A percentile compares a stretch with the other conserved stretches of the same genome.
phyloP scores from a whole-genome alignment of 2,888 invertebrate species.

The Augochlorella aurata region DNA sequence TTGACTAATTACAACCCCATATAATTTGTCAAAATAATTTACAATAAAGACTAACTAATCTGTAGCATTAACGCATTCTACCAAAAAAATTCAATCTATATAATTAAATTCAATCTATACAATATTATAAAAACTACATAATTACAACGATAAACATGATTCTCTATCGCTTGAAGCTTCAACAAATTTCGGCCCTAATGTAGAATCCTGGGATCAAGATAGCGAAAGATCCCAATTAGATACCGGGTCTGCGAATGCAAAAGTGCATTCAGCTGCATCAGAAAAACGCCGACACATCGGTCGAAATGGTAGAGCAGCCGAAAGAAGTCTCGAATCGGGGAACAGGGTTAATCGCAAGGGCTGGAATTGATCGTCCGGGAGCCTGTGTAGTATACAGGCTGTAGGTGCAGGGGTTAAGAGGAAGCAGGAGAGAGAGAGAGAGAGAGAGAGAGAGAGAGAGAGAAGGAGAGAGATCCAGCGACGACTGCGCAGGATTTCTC shows the following conservation, averaged over 20 bases:
- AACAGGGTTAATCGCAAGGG: not conserved
- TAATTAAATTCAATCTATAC: too few relatives aligned
- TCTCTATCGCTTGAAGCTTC: not conserved
- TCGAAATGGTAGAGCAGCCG: not conserved
- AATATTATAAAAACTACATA: too few relatives aligned
- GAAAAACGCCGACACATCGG: not conserved
- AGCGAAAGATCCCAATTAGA: not conserved
- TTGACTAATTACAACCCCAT: too few relatives aligned
- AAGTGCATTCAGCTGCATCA: not conserved
- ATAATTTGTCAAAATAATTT: too few relatives aligned
- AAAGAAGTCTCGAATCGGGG: slow-evolving; percentile 10
- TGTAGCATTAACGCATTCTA: too few relatives aligned
- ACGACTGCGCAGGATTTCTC: slow-evolving; percentile 61
- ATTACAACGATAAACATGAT: too few relatives aligned
- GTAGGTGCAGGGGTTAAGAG: not conserved
- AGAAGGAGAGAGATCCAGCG: slow-evolving; percentile 29
- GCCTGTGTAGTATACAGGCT: not conserved
- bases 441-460: not conserved
- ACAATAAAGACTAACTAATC: too few relatives aligned
- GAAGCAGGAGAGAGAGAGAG: too few relatives aligned
- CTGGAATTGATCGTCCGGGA: slow-evolving; percentile 40
- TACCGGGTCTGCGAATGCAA: not conserved
- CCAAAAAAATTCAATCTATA: too few relatives aligned
- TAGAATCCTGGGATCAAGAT: not conserved
- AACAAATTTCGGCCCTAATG: not conserved